A percentile compares a stretch with the other conserved stretches of the same genome.
Conservation (phyloP, 2,888 invertebrate species). For the Stenolophus ochropezus region DNA sequence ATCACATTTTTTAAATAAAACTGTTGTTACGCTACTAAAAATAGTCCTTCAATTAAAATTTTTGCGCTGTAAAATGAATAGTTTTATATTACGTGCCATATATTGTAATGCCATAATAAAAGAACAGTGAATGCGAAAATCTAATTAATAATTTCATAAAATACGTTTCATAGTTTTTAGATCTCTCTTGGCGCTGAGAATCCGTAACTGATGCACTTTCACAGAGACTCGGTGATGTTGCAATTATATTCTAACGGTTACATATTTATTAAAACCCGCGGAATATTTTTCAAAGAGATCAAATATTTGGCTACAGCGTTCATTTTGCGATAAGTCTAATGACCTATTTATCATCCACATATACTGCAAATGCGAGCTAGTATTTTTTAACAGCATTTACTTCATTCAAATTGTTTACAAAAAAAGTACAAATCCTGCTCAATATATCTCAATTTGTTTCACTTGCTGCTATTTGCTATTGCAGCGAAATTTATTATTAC, state of each 20-base stretch:
- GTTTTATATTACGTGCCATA: slow-evolving; percentile 36
- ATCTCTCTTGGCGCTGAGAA: background rate
- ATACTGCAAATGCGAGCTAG: background rate
- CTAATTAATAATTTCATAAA: slow-evolving; percentile 32
- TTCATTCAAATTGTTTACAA: background rate
- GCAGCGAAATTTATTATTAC: background rate
- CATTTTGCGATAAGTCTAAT: background rate
- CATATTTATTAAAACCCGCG: background rate
- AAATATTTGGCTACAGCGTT: background rate
- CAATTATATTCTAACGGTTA: background rate
- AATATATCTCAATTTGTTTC: background rate
- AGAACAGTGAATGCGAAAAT: slow-evolving; percentile 20
- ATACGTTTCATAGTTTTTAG: background rate
- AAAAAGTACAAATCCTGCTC: background rate
- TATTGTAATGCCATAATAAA: slow-evolving; percentile 19
- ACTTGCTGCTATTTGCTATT: background rate
- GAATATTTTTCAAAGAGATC: background rate
- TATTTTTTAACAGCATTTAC: background rate
- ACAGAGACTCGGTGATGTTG: background rate
- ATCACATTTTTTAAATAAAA: slow-evolving; percentile 25
- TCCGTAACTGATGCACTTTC: background rate
- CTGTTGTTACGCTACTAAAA: slow-evolving; percentile 16
- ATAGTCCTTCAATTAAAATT: slow-evolving; percentile 28
- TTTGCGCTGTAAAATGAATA: slow-evolving; percentile 12
- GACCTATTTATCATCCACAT: background rate